Evolutionary conservation across 2,797 vertebrate genomes (phyloP), one percentile per base, ranked within the genome.

Genomic region (Danionella dracula): DNA sequence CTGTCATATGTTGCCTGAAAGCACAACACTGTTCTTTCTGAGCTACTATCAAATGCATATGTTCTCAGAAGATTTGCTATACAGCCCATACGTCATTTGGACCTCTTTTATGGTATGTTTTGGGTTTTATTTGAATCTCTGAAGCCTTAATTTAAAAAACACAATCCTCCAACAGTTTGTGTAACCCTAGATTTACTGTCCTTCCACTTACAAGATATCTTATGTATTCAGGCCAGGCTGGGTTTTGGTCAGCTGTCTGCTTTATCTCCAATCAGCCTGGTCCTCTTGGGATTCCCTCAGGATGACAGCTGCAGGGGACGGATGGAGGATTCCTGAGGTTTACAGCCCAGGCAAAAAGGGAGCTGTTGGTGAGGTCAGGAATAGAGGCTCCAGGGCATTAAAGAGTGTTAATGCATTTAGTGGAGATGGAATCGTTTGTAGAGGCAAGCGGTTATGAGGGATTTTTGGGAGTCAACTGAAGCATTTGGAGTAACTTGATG

Each of bases 221-320:
- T 20, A 56, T 50, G 68, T 56, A 35, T 65, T 42, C 38, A 41
- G 23, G 40, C 53, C 32, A 46, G 13, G 20, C 32, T 44, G 21
- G 42, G 51, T 46, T 40, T 31, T 38, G 32, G 8, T 31, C 32
- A 49, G 37, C 29, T 57, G 29, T 58, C 57, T 76, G 57, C 60
- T 68, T 71, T 27, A 57, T 68, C 41, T 70, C 41, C 67, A 59
- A 67, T 73, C 53, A 70, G 63, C 35, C 20, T 68, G 35, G 55
- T 49, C 41, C 49, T 42, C 10, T 46, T 38, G 19, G 63, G 17
- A 45, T 40, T 68, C 54, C 54, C 35, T 15, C 1, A 1, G 58
- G 59, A 69, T 23, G 21, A 19, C 29, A 63, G 46, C 23, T 38
- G 63, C 53, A 55, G 19, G 40, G 17, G 15, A 70, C 3, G 6